These are phyloP conservation scores for Speoplatyrhinus poulsoni DNA, from an alignment of 2,113 vertebrate genomes.

Conservation along the genomic window DNA sequence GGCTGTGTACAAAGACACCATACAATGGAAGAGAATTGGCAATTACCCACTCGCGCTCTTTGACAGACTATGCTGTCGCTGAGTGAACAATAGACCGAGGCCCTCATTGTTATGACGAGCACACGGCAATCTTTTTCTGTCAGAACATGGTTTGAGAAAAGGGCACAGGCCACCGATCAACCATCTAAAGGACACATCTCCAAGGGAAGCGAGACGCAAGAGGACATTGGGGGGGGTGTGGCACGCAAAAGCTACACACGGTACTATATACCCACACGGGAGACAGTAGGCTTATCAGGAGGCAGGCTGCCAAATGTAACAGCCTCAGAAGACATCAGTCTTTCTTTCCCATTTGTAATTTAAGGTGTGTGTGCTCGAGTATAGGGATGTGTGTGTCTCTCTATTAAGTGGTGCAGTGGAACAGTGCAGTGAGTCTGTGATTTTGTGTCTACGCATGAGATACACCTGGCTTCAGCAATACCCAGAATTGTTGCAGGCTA, in stretches of 20 bases:
- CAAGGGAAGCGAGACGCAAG: slow-evolving; percentile 24
- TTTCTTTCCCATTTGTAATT: background rate
- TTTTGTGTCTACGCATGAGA: slow-evolving; percentile 9
- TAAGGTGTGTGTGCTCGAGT: background rate
- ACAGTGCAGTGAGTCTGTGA: background rate
- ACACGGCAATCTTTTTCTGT: slow-evolving; percentile 61
- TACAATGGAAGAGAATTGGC: slow-evolving; percentile 3
- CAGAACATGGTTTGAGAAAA: slow-evolving; percentile 38
- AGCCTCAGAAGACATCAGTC: background rate
- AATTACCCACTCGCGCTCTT: slow-evolving; percentile 31
- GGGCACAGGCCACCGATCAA: slow-evolving; percentile 24
- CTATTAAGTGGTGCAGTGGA: no score
- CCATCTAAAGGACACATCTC: slow-evolving; percentile 30
- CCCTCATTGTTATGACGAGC: slow-evolving; percentile 34
- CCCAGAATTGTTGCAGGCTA: slow-evolving; percentile 39
- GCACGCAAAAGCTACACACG: slow-evolving; percentile 11
- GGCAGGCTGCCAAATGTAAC: slow-evolving; percentile 36
- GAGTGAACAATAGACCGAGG: slow-evolving; percentile 40
- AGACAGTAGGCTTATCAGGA: slow-evolving; percentile 12
- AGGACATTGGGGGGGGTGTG: slow-evolving; percentile 11
- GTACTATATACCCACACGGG: background rate
- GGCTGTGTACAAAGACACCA: slow-evolving; percentile 24
- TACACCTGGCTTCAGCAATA: slow-evolving; percentile 27
- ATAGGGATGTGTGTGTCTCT: no score
- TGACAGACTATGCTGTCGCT: slow-evolving; percentile 17